A percentile compares a stretch with the other conserved stretches of the same genome.
phyloP scores from a whole-genome alignment of 1,140 invertebrate species.

The Drosophila persimilis region DNA sequence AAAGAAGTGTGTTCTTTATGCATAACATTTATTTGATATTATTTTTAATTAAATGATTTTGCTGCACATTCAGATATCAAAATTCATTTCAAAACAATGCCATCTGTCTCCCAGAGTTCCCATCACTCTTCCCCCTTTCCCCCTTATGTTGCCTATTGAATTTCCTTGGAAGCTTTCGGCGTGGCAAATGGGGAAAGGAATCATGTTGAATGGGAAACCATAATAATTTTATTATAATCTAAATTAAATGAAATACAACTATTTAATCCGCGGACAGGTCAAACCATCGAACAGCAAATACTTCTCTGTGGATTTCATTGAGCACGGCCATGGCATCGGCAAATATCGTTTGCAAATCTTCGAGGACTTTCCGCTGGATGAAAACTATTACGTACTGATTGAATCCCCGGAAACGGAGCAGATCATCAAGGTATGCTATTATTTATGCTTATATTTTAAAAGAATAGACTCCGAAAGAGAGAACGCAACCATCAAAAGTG shows the following conservation, averaged over 20 bases:
- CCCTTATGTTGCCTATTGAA: slow-evolving; percentile 1
- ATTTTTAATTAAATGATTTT: slow-evolving; percentile 55
- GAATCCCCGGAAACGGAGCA: slow-evolving; percentile 61
- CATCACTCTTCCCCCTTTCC: not conserved
- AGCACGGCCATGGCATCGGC: slow-evolving; percentile 56
- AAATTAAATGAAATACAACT: not conserved
- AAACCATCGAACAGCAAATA: slow-evolving; percentile 54
- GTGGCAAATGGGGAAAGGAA: not conserved
- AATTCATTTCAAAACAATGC: slow-evolving; percentile 20
- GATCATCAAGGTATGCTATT: slow-evolving; percentile 55
- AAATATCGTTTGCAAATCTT: slow-evolving; percentile 60
- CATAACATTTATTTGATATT: slow-evolving; percentile 7
- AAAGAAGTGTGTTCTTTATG: slow-evolving; percentile 9
- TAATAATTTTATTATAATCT: not conserved
- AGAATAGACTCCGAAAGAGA: no score
- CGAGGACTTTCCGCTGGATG: slow-evolving; percentile 49
- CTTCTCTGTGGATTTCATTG: slow-evolving; percentile 55
- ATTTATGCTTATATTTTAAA: not conserved
- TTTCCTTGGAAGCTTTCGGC: slow-evolving; percentile 8
- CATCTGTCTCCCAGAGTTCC: not conserved
- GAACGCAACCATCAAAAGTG: no score
- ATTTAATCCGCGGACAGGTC: slow-evolving; percentile 35
- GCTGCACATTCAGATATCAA: slow-evolving; percentile 25
- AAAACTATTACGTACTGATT: slow-evolving; percentile 48
- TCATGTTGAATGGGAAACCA: no score